These are phyloP conservation scores for Cromileptes altivelis DNA, from an alignment of 2,113 vertebrate species.

Conservation along the genomic window DNA sequence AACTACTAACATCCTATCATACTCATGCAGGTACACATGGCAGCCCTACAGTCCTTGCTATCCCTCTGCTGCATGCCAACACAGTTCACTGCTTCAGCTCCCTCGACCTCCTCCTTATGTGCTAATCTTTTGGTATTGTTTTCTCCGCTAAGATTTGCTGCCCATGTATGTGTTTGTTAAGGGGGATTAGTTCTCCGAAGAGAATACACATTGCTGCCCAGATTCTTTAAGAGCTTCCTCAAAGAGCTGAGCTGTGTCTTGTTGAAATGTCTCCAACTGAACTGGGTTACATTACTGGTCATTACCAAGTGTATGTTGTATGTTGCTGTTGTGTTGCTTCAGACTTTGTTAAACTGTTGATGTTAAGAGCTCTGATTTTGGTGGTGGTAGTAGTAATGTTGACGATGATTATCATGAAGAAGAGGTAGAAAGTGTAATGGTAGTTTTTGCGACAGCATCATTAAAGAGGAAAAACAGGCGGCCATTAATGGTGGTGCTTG, in stretches of 20 bases:
- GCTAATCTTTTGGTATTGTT: constrained; percentile 10
- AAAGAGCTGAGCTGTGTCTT: background rate
- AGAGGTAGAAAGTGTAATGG: background rate
- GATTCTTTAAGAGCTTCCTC: background rate
- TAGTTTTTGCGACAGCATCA: background rate
- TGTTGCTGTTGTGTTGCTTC: background rate
- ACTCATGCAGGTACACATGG: constrained; percentile 11
- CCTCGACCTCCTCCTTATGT: background rate
- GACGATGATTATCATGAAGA: background rate
- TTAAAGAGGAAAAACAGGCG: background rate
- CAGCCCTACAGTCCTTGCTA: background rate
- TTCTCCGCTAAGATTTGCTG: background rate
- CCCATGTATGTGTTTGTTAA: constrained; percentile 24
- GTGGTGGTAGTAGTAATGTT: background rate
- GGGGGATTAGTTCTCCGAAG: constrained; percentile 4
- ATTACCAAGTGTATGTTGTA: background rate
- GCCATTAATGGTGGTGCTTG: background rate
- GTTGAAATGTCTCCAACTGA: background rate
- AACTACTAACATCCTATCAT: constrained; percentile 7
- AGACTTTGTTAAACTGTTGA: background rate
- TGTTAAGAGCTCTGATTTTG: background rate
- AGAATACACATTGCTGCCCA: background rate
- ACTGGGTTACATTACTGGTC: background rate
- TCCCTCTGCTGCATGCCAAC: constrained; percentile 23
- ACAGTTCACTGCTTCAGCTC: background rate